These are phyloP conservation scores for Phlogophora meticulosa DNA, from an alignment of 2,888 invertebrate species.

Conservation along the genomic window DNA sequence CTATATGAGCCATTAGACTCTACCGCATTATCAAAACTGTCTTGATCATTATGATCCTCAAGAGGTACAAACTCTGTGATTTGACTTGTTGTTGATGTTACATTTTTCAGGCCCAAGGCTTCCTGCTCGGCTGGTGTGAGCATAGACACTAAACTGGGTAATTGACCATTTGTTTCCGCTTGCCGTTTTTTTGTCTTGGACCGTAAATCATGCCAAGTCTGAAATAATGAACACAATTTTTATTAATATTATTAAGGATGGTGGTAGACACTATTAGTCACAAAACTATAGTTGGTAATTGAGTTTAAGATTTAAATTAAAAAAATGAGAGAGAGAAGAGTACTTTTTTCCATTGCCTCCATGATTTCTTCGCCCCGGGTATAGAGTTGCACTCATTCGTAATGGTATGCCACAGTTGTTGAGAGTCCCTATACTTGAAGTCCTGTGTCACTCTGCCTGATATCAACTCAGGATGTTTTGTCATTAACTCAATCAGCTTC, in stretches of 20 bases:
- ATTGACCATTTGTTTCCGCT: constrained; percentile 71
- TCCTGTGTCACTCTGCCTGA: constrained; percentile 80
- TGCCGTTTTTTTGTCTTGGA: constrained; percentile 81
- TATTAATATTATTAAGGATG: neutral
- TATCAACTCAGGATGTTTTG: constrained; percentile 83
- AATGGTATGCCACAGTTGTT: constrained; percentile 82
- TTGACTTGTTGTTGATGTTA: constrained; percentile 72
- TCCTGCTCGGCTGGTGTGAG: constrained; percentile 80
- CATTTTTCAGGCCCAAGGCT: constrained; percentile 78
- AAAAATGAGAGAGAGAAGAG: neutral
- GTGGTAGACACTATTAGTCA: neutral
- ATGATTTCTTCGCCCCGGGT: constrained; percentile 85
- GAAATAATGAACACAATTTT: constrained; percentile 57
- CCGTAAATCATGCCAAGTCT: constrained; percentile 88
- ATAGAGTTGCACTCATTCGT: constrained; percentile 84
- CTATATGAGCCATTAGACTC: constrained; percentile 73
- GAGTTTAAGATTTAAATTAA: neutral
- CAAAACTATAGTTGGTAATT: neutral
- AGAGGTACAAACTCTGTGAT: constrained; percentile 77
- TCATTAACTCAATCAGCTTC: constrained; percentile 82
- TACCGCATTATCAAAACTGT: constrained; percentile 71
- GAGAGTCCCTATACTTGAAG: constrained; percentile 81
- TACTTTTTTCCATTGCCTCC: constrained; percentile 88
- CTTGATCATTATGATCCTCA: constrained; percentile 69
- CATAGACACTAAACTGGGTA: constrained; percentile 72